Evolutionary conservation across 2,797 vertebrate genomes (phyloP).

Genomic region (Philypnodon macrostomus): DNA sequence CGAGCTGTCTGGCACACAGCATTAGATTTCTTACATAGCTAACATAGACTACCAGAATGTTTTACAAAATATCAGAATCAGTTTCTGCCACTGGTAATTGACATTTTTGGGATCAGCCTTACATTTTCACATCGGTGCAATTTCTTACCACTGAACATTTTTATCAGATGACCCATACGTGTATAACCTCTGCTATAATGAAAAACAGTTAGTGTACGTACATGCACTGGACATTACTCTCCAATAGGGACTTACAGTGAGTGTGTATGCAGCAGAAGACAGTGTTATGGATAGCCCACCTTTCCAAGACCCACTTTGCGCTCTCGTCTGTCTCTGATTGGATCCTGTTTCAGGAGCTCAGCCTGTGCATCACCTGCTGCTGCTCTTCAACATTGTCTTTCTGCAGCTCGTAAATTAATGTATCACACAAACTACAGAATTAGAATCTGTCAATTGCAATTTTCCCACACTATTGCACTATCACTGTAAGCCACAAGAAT

Average conservation of each 20-base stretch:
- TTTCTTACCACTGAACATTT: too few relatives aligned
- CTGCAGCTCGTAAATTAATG: too few relatives aligned
- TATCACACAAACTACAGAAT: conserved; percentile 2
- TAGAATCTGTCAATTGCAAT: background rate
- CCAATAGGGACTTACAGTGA: background rate
- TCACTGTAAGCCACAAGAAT: background rate
- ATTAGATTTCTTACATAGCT: too few relatives aligned
- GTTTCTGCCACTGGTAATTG: too few relatives aligned
- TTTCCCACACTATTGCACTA: background rate
- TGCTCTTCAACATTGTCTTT: background rate
- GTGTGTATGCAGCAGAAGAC: background rate
- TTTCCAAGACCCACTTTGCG: conserved; percentile 24
- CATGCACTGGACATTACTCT: background rate
- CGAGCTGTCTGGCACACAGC: too few relatives aligned
- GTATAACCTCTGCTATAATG: too few relatives aligned
- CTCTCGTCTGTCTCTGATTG: conserved; percentile 6
- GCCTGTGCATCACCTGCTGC: conserved; percentile 32
- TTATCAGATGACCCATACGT: too few relatives aligned
- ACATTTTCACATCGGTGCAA: too few relatives aligned
- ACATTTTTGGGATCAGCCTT: too few relatives aligned
- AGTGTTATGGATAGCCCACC: conserved; percentile 1
- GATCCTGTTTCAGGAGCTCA: conserved; percentile 22
- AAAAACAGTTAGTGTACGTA: too few relatives aligned
- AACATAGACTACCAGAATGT: too few relatives aligned
- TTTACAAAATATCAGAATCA: too few relatives aligned